These are phyloP conservation scores for Danaus melanippus DNA, from an alignment of 1,140 invertebrate genomes.

Conservation along the genomic window DNA sequence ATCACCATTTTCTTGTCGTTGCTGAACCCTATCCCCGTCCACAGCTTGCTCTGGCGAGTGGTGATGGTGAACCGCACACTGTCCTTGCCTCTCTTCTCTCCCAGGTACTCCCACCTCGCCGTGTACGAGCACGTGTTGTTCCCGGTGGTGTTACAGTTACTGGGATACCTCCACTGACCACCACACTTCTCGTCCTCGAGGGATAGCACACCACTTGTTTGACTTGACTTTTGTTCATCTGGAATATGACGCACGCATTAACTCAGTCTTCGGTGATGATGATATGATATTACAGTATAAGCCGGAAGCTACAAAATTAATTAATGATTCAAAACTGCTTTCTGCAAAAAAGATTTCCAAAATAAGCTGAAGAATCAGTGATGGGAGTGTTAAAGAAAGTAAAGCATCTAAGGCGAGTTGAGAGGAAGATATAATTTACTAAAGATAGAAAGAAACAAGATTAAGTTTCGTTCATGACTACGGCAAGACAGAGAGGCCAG, in stretches of 20 bases:
- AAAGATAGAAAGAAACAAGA: too few relatives aligned
- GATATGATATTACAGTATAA: too few relatives aligned
- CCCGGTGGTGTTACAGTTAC: constrained; percentile 75
- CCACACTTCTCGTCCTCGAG: constrained; percentile 75
- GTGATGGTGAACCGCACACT: constrained; percentile 89
- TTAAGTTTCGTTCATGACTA: too few relatives aligned
- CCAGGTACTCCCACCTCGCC: constrained; percentile 87
- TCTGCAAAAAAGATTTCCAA: too few relatives aligned
- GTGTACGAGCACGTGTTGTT: constrained; percentile 87
- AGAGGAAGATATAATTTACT: too few relatives aligned
- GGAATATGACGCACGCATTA: constrained; percentile 23
- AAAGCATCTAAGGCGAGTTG: too few relatives aligned
- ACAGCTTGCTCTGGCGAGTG: constrained; percentile 84
- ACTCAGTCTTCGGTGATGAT: too few relatives aligned
- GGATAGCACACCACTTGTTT: constrained; percentile 43
- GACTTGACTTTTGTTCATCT: constrained; percentile 61
- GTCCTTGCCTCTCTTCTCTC: constrained; percentile 77
- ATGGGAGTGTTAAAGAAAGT: too few relatives aligned
- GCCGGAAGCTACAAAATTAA: too few relatives aligned
- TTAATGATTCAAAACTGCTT: too few relatives aligned
- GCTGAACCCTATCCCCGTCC: constrained; percentile 96
- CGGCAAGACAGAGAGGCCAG: too few relatives aligned
- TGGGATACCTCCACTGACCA: constrained; percentile 85
- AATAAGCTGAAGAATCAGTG: too few relatives aligned
- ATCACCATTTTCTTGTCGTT: constrained; percentile 86